Evolutionary conservation across 2,888 invertebrate genomes (phyloP), one percentile per base, ranked within the genome.

Genomic region (Pachliopta kotzebuea): DNA sequence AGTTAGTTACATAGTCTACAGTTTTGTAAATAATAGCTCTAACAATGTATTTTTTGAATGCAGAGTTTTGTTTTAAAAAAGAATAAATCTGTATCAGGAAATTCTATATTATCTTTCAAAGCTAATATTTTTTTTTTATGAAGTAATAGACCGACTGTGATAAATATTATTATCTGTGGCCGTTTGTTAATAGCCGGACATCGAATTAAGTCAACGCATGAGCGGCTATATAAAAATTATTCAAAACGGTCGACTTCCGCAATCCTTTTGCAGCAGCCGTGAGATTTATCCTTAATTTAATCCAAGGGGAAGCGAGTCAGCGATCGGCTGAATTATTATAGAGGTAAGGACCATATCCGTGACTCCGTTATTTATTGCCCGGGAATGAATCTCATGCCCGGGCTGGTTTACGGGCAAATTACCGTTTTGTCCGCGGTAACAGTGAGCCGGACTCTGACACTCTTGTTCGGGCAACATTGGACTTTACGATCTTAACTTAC

Each of bases 251-350:
- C 14, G 49, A 64, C 49, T 56, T 56, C 31, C 52, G 18, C 31
- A 45, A 42, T 56, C 45, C 53, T 50, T 37, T 54, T 55, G 45
- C 3, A 17, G 54, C 31, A 2, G 52, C n/a, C 59, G 56, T 58
- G 45, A 45, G 58, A 69, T 67, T 69, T 56, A 63, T 50, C 60
- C 59, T 55, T 67, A 68, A 56, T 65, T 65, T 58, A 65, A 67
- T 68, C 68, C 66, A 63, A 54, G 62, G 63, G 54, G 60, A 67
- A 64, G 63, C 67, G 63, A 67, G 62, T 63, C 65, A 58, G 66
- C 69, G 67, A 67, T 45, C 68, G 72, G 75, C 73, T 77, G 76
- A 80, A 76, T 77, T 76, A 76, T 77, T 73, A 74, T 68, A 72
- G 72, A 67, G 73, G 72, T 68, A 71, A 71, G 68, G 70, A 69